These are phyloP conservation scores for Incurvaria masculella DNA, from an alignment of 2,888 invertebrate genomes.

Conservation along the genomic window DNA sequence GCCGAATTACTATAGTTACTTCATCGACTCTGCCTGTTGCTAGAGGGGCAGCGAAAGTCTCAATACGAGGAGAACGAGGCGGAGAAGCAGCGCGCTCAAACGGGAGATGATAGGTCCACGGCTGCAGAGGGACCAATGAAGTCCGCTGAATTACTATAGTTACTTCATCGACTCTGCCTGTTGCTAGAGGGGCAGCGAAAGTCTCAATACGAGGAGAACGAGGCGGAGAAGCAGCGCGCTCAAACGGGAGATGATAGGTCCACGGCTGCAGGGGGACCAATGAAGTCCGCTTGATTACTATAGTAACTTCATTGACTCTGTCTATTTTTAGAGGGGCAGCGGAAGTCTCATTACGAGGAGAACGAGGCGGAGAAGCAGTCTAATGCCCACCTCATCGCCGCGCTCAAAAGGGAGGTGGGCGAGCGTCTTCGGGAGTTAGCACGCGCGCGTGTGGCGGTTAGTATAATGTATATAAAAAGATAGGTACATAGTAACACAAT, in stretches of 20 bases:
- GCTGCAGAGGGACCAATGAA: too few species aligned
- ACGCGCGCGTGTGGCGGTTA: conserved; percentile 50
- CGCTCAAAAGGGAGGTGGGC: conserved; percentile 71
- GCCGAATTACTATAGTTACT: too few species aligned
- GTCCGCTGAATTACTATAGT: too few species aligned
- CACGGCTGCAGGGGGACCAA: too few species aligned
- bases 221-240: conserved; percentile 67
- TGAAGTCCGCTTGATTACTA: too few species aligned
- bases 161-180: too few species aligned
- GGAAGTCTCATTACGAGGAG: conserved; percentile 79
- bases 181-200: conserved; percentile 89
- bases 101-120: conserved; percentile 74
- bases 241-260: conserved; percentile 74
- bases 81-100: conserved; percentile 67
- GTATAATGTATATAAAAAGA: too few species aligned
- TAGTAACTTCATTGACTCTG: too few species aligned
- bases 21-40: too few species aligned
- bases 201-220: conserved; percentile 77
- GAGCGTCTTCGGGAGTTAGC: conserved; percentile 59
- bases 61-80: conserved; percentile 77
- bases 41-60: conserved; percentile 86
- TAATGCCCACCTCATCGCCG: conserved; percentile 66
- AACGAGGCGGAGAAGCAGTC: conserved; percentile 71
- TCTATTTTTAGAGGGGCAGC: conserved; percentile 89
- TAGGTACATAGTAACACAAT: too few species aligned